Base-by-base conservation (phyloP, 2,888 invertebrate species). In the Monopis laevigella region DNA sequence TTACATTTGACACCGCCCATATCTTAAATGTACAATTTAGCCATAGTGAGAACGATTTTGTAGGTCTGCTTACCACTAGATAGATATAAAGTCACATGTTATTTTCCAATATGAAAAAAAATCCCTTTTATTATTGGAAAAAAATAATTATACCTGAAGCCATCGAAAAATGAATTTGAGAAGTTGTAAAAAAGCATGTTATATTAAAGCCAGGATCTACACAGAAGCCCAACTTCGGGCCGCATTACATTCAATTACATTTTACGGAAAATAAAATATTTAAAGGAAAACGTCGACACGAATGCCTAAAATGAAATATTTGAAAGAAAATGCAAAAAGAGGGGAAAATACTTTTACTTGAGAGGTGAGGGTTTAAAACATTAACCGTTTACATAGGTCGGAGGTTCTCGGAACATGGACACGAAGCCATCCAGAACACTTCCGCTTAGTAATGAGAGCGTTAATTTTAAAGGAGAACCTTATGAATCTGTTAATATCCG, bases 311-410 rank as follows among this genome's bases (percentile, higher is more conserved):
- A 32, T 21, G 8, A 21, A 21, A 21, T 21, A 32, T 32, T 10
- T 17, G 10, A 32, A 32, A 17, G 14, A 10, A 32, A 32, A 17
- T 32, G 14, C 17, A 16, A 17, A 28, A 32, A 17, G 32, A 32
- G 32, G 2, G 16, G 17, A 32, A 32, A 30, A 32, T 13, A 32
- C 32, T 17, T 32, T 32, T 13, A 32, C 11, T 11, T 32, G n/a
- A 32, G 32, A 32, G 32, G 32, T 30, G 12, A 30, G 11, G 30
- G 30, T 32, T 32, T 32, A 32, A 32, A 32, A 32, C 32, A 32
- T 32, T 32, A 32, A 32, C 32, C 14, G 17, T 32, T 32, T 32
- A 32, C 8, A 21, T 21, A 21, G 5, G 24, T 29, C 29, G 32
- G 32, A n/a, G 14, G 14, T 32, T 32, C 32, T 32, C 16, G 32